These are phyloP conservation scores for Lamproptera curius DNA, from an alignment of 2,888 invertebrate genomes.

Conservation along the genomic window DNA sequence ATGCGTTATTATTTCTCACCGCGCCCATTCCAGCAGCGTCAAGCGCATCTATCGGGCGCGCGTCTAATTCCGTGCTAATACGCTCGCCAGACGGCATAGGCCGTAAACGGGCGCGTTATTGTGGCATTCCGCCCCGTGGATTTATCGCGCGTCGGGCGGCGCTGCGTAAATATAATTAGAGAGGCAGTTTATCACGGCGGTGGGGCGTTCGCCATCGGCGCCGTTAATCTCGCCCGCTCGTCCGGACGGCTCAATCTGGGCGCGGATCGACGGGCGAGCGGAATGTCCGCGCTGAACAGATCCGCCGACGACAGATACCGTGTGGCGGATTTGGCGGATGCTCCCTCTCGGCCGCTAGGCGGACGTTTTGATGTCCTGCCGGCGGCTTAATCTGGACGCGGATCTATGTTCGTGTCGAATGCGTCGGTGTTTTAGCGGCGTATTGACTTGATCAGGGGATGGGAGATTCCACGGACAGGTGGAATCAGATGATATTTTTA, in stretches of 20 bases:
- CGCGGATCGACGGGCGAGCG: conserved; percentile 53
- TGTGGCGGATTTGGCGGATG: conserved; percentile 28
- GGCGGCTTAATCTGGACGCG: too few species aligned
- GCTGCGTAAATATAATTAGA: conserved; percentile 77
- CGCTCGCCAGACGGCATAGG: conserved; percentile 46
- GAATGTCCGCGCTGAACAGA: conserved; percentile 46
- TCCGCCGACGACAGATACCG: conserved; percentile 32
- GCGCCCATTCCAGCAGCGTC: neutral
- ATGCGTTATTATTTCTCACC: conserved; percentile 8
- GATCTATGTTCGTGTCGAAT: too few species aligned
- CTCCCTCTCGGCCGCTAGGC: too few species aligned
- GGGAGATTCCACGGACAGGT: too few species aligned
- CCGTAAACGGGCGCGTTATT: conserved; percentile 58
- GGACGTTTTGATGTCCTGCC: too few species aligned
- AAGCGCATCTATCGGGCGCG: neutral
- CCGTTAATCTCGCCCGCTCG: conserved; percentile 65
- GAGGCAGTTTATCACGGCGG: conserved; percentile 74
- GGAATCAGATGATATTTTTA: too few species aligned
- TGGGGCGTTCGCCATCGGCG: conserved; percentile 68
- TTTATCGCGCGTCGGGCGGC: conserved; percentile 68
- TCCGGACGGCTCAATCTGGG: conserved; percentile 59
- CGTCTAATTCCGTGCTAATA: conserved; percentile 53
- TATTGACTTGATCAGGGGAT: too few species aligned
- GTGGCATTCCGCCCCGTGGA: conserved; percentile 58
- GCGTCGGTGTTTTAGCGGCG: too few species aligned